Evolutionary conservation across 2,888 invertebrate species (phyloP), one percentile per base, ranked within the genome.

Genomic region (Molorchus minor): DNA sequence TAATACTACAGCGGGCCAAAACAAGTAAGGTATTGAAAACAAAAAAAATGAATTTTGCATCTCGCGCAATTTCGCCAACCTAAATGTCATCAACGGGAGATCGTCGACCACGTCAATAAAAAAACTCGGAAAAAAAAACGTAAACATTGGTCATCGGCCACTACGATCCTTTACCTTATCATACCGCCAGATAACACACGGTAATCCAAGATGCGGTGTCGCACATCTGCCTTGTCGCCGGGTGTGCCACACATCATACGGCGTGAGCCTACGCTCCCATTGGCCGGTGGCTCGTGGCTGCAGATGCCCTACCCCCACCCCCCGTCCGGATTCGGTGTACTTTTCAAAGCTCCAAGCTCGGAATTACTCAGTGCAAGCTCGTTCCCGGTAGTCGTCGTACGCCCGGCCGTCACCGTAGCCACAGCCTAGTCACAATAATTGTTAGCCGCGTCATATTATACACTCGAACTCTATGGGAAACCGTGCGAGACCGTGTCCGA

Each of bases 271-370:
- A 80, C 77, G 77, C 79, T 80, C 83, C 79, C 71, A 86, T 84
- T 82, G 85, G 86, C 80, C 83, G 79, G 74, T 81, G 86, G 79
- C 83, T 84, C 80, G 84, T 80, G 80, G 74, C 80, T 65, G 77
- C 81, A 81, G 77, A 79, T 81, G 80, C 71, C 73, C 56, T 71
- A 66, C 67, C 74, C 66, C 62, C 71, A 59, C 60, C 65, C 64
- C 52, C 58, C 58, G 58, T 58, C 30, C 57, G 55, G 44, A 44
- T 63, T 66, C 62, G 68, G 62, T 67, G 61, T 71, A 69, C 71
- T 73, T 73, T 75, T 76, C 61, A 71, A 71, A 71, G 70, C 67
- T 64, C 67, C 64, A 62, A 68, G 65, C 64, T 66, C 56, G 60
- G 46, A 61, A 63, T 62, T 70, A 70, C 73, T 69, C 68, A 68